Base-by-base conservation (phyloP, 2,888 invertebrate species). In the Apantesis nais region DNA sequence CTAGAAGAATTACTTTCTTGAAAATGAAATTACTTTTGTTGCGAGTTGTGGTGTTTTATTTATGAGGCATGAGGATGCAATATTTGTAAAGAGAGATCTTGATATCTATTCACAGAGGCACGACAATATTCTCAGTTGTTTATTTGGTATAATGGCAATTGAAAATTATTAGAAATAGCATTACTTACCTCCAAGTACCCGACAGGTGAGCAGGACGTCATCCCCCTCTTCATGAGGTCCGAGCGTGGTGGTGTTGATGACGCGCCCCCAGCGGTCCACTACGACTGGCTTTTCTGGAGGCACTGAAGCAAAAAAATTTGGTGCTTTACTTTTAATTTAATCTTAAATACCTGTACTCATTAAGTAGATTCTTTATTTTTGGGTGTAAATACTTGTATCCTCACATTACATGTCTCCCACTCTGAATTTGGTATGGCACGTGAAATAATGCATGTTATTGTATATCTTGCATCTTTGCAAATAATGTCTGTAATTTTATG, bases 191-290 rank as follows among this genome's bases (percentile, higher is more conserved):
- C 98, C 98, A 77, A 97, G 97, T 65, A 98, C 98, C 79, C 98
- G 96, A 92, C 98, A 98, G 73, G 97, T 98, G 84, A 98, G 96
- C 70, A 97, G 96, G 78, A 98, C 97, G 86, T 98, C 98, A 84
- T 98, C 98, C 5, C 97, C 97, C 92, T 98, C 98, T 89, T 97
- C 97, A 89, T 98, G 97, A 0, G 98, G 98, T 4, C 98, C 98
- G 66, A 98, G 96, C 66, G 96, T 96, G 31, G 97, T 97, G 81
- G 96, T 96, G 92, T 98, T 98, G 88, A 98, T 96, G 89, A 97
- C 97, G 80, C 97, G 96, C 66, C 98, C 98, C 96, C 97, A 97
- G 78, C 97, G 96, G 94, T 98, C 98, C 86, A 98, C 96, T 85
- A 98, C 98, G 80, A 97, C 97, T 62, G 98, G 98, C 88, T 97